A percentile compares a stretch with the other conserved stretches of the same genome.
phyloP scores from a whole-genome alignment of 2,888 invertebrate genomes.

The Achlya flavicornis region DNA sequence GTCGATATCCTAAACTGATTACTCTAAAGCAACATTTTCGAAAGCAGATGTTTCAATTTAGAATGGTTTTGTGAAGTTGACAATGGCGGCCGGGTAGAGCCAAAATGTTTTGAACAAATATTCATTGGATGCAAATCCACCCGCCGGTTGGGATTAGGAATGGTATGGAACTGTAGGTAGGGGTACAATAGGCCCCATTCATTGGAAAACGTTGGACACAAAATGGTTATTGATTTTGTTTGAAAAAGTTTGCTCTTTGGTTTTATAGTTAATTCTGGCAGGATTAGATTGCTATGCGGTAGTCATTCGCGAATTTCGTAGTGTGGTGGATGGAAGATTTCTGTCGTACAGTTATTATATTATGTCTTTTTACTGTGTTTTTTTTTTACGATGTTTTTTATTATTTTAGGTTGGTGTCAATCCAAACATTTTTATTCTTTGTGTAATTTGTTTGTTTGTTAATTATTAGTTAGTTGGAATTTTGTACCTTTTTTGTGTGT shows the following conservation, averaged over 20 bases:
- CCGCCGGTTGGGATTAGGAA: constrained; percentile 66
- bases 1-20: constrained; percentile 23
- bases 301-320: neutral
- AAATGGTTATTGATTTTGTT: constrained; percentile 36
- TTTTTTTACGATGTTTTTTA: too few relatives aligned
- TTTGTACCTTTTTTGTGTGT: too few relatives aligned
- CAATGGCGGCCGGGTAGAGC: constrained; percentile 56
- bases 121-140: constrained; percentile 77
- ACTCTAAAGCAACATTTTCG: constrained; percentile 40
- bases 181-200: constrained; percentile 15
- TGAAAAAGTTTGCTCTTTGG: constrained; percentile 1
- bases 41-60: constrained; percentile 27
- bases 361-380: too few relatives aligned
- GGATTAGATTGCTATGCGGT: neutral
- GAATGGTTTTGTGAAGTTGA: constrained; percentile 49
- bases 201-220: constrained; percentile 37
- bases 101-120: constrained; percentile 77
- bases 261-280: neutral
- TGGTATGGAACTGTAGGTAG: constrained; percentile 50
- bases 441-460: too few relatives aligned
- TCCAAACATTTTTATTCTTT: too few relatives aligned
- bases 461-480: too few relatives aligned
- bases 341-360: too few relatives aligned
- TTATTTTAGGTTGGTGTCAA: too few relatives aligned
- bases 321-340: neutral